Base-by-base conservation (phyloP, 37 sponge, comb jelly and placozoan genomes). In the Eunapius fragilis region DNA sequence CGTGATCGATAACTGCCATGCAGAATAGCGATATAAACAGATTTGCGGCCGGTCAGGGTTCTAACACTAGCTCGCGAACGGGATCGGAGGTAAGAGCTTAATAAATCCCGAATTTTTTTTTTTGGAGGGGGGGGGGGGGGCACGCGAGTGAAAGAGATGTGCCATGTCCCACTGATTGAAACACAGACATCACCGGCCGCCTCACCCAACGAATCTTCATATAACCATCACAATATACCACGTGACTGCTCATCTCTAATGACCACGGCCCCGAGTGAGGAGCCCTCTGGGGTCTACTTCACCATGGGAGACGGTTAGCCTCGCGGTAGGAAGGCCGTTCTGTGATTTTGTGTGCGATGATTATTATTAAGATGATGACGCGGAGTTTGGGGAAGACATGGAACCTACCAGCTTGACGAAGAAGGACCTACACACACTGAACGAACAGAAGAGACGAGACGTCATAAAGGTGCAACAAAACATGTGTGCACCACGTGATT, bases 381-480 rank as follows among this genome's bases (percentile, higher is more conserved):
- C 33, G 26, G 50, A 30, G 11, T 71, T 70, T 3, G 90, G 85
- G 0, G 86, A 79, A 25, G 84, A 25, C 0, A 19, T 69, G 69
- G 91, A 81, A 78, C 34, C 33, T 41, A 72, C 68, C n/a, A 76
- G 45, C 5, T 38, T 86, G n/a, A 88, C 75, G 49, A 94, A 91
- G 85, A 78, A 79, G 50, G 95, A 89, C 67, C 86, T 94, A 34
- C 97, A 96, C 85, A 92, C 95, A 2, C 73, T 94, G 36, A 94
- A 94, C 77, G 97, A 96, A 48, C 97, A 96, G 86, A 58, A 77
- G 50, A 75, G 97, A 27, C 87, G 97, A 25, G 97, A 96, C 70
- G 22, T 85, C 34, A 96, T 96, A 80, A 96, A 86, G 87, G 91
- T 91, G 6, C 41, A 41, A 41, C 6, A 9, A 41, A 9, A 9